These are phyloP conservation scores for Ageneiosus marmoratus DNA, from an alignment of 2,113 vertebrate genomes.

Conservation along the genomic window DNA sequence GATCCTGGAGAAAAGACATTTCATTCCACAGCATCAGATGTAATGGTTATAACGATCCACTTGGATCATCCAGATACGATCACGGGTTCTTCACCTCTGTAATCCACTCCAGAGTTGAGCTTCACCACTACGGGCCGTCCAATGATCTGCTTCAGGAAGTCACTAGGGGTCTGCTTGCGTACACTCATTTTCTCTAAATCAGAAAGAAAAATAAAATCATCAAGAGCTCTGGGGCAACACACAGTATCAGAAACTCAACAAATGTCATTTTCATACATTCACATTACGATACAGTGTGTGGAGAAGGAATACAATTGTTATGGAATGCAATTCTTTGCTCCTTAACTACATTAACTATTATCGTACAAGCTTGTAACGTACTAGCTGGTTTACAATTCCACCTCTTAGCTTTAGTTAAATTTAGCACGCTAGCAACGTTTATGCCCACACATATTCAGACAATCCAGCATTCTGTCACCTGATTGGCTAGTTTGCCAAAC, in stretches of 20 bases:
- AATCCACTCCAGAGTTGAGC: slow-evolving; percentile 97
- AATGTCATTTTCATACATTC: neutral
- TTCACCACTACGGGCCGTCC: slow-evolving; percentile 97
- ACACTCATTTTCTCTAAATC: slow-evolving; percentile 84
- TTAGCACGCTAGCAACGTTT: neutral
- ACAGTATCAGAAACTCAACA: neutral
- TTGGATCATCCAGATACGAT: neutral
- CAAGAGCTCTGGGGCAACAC: neutral
- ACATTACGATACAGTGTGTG: neutral
- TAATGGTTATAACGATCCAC: neutral
- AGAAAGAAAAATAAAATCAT: neutral
- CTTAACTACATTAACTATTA: neutral
- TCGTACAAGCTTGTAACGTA: no score
- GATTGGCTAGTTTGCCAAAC: neutral
- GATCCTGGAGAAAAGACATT: neutral
- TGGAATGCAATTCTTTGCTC: neutral
- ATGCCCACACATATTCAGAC: neutral
- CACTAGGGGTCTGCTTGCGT: slow-evolving; percentile 95
- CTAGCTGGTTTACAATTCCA: no score
- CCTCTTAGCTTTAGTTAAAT: neutral
- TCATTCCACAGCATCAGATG: neutral
- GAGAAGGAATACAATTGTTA: neutral
- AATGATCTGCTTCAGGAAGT: slow-evolving; percentile 99
- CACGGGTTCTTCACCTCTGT: slow-evolving; percentile 81
- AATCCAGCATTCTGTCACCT: neutral